These are phyloP conservation scores for Epinephelus moara DNA, from an alignment of 2,113 vertebrate species.

Conservation along the genomic window DNA sequence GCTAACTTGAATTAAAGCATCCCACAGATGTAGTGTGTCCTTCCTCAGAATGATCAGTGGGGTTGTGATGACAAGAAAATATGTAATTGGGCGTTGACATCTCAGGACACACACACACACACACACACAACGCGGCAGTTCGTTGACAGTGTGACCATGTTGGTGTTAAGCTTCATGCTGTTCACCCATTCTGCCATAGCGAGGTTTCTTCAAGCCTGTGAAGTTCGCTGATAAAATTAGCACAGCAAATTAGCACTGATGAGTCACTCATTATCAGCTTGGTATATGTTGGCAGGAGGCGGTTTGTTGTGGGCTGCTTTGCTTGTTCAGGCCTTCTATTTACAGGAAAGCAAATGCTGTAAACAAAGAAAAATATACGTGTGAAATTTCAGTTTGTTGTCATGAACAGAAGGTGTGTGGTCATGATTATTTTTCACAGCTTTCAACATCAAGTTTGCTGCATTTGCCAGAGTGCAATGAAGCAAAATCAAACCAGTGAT, in stretches of 20 bases:
- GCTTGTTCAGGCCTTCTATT: constrained; percentile 56
- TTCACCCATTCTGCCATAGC: constrained; percentile 39
- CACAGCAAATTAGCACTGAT: constrained; percentile 71
- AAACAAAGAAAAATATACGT: constrained; percentile 36
- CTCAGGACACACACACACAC: background rate
- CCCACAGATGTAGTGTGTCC: background rate
- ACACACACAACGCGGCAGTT: background rate
- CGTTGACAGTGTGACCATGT: constrained; percentile 29
- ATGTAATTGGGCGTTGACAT: background rate
- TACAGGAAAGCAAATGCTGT: constrained; percentile 36
- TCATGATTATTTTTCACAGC: constrained; percentile 36
- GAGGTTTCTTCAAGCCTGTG: constrained; percentile 54
- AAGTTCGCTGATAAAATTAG: constrained; percentile 75
- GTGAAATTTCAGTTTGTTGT: constrained; percentile 48
- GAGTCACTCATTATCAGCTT: constrained; percentile 72
- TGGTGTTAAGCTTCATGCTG: constrained; percentile 51
- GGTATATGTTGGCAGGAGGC: constrained; percentile 62
- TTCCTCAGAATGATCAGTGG: too few relatives aligned
- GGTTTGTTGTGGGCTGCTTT: constrained; percentile 59
- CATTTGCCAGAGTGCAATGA: background rate
- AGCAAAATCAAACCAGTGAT: background rate
- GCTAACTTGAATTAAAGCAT: background rate
- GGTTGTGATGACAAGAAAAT: background rate
- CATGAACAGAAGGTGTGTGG: constrained; percentile 42
- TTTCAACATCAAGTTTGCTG: constrained; percentile 11